These are phyloP conservation scores for Phalacrocorax aristotelis DNA, from an alignment of 2,113 vertebrate species.

Conservation along the genomic window DNA sequence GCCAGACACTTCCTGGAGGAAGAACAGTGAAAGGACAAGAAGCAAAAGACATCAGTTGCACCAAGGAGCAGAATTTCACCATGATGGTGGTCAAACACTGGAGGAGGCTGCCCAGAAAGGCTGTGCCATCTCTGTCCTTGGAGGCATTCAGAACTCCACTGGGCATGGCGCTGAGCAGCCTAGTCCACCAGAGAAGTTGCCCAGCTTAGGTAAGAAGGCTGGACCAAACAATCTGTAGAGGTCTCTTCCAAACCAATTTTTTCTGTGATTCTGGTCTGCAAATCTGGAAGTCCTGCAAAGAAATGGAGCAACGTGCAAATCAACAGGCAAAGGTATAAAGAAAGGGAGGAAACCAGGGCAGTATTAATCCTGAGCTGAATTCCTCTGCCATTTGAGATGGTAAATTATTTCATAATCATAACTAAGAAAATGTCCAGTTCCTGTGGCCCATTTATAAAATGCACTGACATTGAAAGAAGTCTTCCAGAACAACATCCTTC, in stretches of 20 bases:
- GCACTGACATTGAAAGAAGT: neutral
- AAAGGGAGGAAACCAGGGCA: neutral
- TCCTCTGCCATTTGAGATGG: neutral
- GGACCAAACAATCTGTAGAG: neutral
- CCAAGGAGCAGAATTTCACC: neutral
- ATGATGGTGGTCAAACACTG: neutral
- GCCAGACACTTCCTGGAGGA: neutral
- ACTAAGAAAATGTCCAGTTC: neutral
- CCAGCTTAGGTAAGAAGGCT: neutral
- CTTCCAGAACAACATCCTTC: neutral
- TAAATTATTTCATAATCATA: neutral
- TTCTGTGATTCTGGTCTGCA: neutral
- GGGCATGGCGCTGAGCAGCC: neutral
- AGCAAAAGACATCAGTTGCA: neutral
- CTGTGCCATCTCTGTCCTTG: no score
- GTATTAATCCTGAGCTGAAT: neutral
- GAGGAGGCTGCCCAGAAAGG: neutral
- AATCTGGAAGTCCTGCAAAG: neutral
- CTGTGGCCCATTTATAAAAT: neutral
- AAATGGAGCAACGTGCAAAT: accelerated
- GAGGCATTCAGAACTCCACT: neutral
- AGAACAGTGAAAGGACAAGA: neutral
- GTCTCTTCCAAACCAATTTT: neutral
- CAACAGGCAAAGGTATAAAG: neutral
- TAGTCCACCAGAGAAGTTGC: neutral